Evolutionary conservation across 1,140 invertebrate genomes (phyloP).

Genomic region (Sminthurides bifidus): DNA sequence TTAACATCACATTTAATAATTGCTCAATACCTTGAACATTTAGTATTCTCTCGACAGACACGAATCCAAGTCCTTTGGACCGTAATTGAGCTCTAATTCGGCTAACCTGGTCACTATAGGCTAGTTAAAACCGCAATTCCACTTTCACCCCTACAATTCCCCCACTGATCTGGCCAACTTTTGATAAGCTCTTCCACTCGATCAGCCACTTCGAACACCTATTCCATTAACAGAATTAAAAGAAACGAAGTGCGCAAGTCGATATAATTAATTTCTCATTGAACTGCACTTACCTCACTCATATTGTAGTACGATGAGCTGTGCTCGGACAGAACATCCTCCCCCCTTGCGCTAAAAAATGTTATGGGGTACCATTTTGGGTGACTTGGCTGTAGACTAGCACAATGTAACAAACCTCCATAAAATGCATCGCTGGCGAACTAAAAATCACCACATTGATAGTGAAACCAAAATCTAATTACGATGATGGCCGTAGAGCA

Average conservation of each 20-base stretch:
- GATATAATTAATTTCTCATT: neutral
- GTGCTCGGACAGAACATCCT: slow-evolving; percentile 60
- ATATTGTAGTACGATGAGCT: slow-evolving; percentile 76
- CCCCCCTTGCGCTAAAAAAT: slow-evolving; percentile 67
- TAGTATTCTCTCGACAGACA: slow-evolving; percentile 70
- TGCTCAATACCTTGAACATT: slow-evolving; percentile 60
- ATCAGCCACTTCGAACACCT: slow-evolving; percentile 41
- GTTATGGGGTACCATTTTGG: slow-evolving; percentile 41
- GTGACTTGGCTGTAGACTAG: slow-evolving; percentile 21
- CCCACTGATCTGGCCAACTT: slow-evolving; percentile 43
- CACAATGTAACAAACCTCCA: slow-evolving; percentile 6
- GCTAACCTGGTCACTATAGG: slow-evolving; percentile 67
- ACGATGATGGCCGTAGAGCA: neutral
- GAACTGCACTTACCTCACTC: slow-evolving; percentile 50
- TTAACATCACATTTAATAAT: neutral
- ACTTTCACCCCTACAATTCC: slow-evolving; percentile 35
- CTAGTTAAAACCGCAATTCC: slow-evolving; percentile 44
- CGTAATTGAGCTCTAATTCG: slow-evolving; percentile 65
- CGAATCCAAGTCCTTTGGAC: slow-evolving; percentile 55
- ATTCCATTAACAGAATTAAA: no score
- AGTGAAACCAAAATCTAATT: no score
- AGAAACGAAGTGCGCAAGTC: neutral
- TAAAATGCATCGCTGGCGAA: slow-evolving; percentile 20
- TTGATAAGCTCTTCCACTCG: slow-evolving; percentile 39
- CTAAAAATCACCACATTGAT: slow-evolving; percentile 10